Base-by-base conservation (phyloP, 2,113 vertebrate genomes). In the Ciconia boyciana region DNA sequence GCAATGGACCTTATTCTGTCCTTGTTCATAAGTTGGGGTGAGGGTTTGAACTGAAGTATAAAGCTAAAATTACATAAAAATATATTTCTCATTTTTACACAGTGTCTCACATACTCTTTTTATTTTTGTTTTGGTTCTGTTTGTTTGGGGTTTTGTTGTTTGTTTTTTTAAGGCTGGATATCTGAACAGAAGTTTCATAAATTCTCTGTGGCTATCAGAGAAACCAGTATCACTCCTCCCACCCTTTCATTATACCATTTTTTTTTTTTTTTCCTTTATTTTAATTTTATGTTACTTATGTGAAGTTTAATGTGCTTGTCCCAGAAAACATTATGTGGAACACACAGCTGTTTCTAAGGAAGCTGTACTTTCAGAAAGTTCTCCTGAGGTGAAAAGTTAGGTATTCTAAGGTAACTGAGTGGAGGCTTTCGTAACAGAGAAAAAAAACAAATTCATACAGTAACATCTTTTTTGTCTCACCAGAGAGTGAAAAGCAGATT, bases 1-100 rank as follows among this genome's bases (percentile, higher is more conserved):
- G 44, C 55, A 89, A 58, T 80, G 49, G 31, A 89, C 39, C 39
- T 65, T 75, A 70, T 91, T 93, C 58, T 91, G 51, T 83, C 41
- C 46, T 66, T 71, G 32, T 91, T 80, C 62, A 55, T 91, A 90
- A 65, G 6, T 66, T 80, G 46, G 20, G 25, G 32, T 88, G 46
- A 92, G 11, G 49, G 62, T 84, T 84, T 93, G 62, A 91, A 91
- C 20, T 76, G 28, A 88, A 80, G 34, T 87, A 68, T 52, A 87
- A 90, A 86, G n/a, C 19, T 82, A 77, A 95, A 80, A 89, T 79
- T 75, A 64, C 43, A 64, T 76, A 66, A 89, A 95, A 86, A 87
- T 69, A n/a, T 57, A 76, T 60, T 90, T 90, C 41, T 84, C 16
- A 54, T 76, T 76, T 77, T 77, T 79, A 75, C 36, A 75, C 44